Evolutionary conservation across 2,888 invertebrate genomes (phyloP).

Genomic region (Patella depressa): DNA sequence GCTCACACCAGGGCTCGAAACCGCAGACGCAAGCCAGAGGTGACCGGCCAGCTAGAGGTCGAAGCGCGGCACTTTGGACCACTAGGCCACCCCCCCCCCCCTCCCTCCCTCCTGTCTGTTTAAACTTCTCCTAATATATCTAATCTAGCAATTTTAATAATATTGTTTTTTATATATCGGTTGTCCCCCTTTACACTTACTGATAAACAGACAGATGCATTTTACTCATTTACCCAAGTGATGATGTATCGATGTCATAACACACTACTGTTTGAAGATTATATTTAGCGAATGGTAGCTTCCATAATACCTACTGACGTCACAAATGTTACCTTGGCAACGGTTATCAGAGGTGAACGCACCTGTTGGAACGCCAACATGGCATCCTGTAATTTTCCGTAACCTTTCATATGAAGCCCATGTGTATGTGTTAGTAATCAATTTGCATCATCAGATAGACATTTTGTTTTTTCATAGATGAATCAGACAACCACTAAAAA

Average conservation of each 20-base stretch:
- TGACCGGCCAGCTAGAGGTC: too few relatives aligned
- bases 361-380: not conserved
- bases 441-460: not conserved
- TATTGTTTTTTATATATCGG: too few relatives aligned
- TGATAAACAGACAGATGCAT: too few relatives aligned
- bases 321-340: not conserved
- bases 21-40: too few relatives aligned
- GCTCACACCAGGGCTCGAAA: too few relatives aligned
- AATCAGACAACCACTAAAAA: not conserved
- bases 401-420: conserved; percentile 9
- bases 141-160: too few relatives aligned
- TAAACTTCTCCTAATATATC: too few relatives aligned
- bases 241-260: not conserved
- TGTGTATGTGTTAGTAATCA: not conserved
- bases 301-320: not conserved
- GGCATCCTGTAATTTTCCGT: conserved; percentile 2
- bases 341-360: conserved; percentile 2
- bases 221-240: not conserved
- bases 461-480: not conserved
- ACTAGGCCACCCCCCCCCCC: too few relatives aligned
- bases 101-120: too few relatives aligned
- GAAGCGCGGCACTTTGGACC: too few relatives aligned
- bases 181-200: too few relatives aligned
- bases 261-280: not conserved
- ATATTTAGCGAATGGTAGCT: not conserved